Percentiles rank a stretch among this genome's conserved stretches.
phyloP scores from a whole-genome alignment of 2,113 vertebrate genomes.

The Lagenorhynchus albirostris region DNA sequence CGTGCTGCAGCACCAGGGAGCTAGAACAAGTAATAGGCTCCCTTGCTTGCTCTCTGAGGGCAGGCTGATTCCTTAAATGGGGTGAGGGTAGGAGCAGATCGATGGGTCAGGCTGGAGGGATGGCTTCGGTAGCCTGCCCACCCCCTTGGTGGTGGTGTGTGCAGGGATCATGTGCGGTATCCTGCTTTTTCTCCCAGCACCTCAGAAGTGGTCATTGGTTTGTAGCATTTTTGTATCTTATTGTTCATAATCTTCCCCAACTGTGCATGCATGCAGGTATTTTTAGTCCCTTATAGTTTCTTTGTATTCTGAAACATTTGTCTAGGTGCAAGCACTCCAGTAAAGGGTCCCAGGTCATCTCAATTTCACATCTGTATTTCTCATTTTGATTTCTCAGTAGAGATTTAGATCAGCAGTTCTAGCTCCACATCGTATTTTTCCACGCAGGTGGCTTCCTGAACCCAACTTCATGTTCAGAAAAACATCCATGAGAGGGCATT shows the following conservation, averaged over 20 bases:
- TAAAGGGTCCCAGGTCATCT: neutral
- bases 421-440: neutral
- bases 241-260: neutral
- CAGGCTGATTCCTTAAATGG: neutral
- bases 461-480: neutral
- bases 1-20: neutral
- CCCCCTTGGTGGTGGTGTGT: too few relatives aligned
- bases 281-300: neutral
- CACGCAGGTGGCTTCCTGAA: neutral
- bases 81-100: neutral
- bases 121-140: too few relatives aligned
- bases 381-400: neutral
- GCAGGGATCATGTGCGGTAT: neutral
- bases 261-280: neutral
- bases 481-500: neutral
- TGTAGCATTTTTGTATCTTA: neutral
- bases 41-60: neutral
- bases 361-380: neutral
- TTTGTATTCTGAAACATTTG: neutral
- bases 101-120: neutral
- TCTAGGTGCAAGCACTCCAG: neutral
- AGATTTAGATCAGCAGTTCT: neutral
- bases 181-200: neutral
- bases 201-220: neutral
- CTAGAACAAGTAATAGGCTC: neutral